Conservation (phyloP, 2,888 invertebrate species). For the Drosophila barbarae region DNA sequence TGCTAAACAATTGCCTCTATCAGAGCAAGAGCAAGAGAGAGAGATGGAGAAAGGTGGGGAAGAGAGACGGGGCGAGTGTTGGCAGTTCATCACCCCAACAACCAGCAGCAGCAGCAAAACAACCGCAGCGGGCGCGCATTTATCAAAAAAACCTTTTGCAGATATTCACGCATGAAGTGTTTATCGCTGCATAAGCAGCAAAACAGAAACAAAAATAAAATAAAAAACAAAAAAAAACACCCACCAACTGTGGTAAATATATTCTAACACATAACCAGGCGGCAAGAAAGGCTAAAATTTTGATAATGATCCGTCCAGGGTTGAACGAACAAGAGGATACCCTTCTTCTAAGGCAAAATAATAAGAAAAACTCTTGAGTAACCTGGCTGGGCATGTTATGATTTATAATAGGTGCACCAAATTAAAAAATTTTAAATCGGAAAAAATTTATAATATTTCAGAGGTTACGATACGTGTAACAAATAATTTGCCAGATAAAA, state of each 20-base stretch:
- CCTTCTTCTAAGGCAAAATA: background rate
- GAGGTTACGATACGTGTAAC: background rate
- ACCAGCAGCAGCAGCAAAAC: slow-evolving; percentile 33
- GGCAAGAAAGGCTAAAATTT: slow-evolving; percentile 17
- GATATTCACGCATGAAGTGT: slow-evolving; percentile 76
- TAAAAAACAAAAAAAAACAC: slow-evolving; percentile 57
- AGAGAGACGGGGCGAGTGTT: slow-evolving; percentile 26
- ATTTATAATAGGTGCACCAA: too few species aligned
- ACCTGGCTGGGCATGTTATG: too few species aligned
- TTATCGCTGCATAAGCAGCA: slow-evolving; percentile 66
- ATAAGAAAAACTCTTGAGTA: too few species aligned
- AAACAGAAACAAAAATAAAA: slow-evolving; percentile 16
- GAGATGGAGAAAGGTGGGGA: slow-evolving; percentile 9
- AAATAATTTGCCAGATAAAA: background rate
- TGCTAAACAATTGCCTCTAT: slow-evolving; percentile 59
- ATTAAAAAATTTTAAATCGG: too few species aligned
- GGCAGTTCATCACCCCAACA: slow-evolving; percentile 60
- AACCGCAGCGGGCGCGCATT: slow-evolving; percentile 56
- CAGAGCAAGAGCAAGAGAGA: slow-evolving; percentile 15
- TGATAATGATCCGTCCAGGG: background rate
- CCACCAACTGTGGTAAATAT: slow-evolving; percentile 61
- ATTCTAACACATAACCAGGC: slow-evolving; percentile 43
- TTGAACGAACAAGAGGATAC: background rate
- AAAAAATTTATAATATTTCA: too few species aligned
- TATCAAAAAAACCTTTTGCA: slow-evolving; percentile 64